A percentile compares a stretch with the other conserved stretches of the same genome.
These are phyloP conservation scores for Celastrina argiolus DNA, from an alignment of 2,888 invertebrate species.

Conservation along the genomic window DNA sequence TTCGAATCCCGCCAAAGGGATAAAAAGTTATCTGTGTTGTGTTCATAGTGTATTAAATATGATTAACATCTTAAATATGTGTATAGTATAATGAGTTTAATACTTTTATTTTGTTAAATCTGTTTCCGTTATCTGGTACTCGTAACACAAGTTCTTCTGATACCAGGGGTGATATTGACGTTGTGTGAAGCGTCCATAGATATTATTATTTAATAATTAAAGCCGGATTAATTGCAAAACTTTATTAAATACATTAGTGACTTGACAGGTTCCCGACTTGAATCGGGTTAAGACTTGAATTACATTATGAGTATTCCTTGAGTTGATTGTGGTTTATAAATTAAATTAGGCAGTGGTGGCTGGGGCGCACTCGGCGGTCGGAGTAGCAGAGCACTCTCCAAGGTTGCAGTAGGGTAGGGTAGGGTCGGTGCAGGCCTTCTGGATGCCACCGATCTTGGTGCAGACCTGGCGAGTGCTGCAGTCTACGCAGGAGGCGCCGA, in stretches of 20 bases:
- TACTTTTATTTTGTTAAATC: too few species aligned
- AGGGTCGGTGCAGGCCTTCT: constrained; percentile 58
- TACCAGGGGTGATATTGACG: too few species aligned
- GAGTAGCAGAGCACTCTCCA: constrained; percentile 68
- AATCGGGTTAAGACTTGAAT: neutral
- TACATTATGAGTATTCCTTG: constrained; percentile 2
- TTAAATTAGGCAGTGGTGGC: constrained; percentile 30
- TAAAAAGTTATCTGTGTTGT: too few species aligned
- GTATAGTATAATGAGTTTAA: too few species aligned
- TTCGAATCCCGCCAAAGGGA: too few species aligned
- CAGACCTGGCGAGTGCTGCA: constrained; percentile 60
- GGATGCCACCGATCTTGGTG: constrained; percentile 60
- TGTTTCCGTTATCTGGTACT: too few species aligned
- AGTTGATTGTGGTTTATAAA: neutral
- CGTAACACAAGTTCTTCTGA: too few species aligned
- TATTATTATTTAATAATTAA: neutral
- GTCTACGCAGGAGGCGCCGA: constrained; percentile 55
- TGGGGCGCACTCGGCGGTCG: constrained; percentile 54
- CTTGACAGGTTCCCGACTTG: neutral
- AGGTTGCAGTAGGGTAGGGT: constrained; percentile 63
- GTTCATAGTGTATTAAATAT: too few species aligned
- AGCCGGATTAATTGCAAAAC: neutral
- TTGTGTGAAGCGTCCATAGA: too few species aligned
- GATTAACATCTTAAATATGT: too few species aligned
- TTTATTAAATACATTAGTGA: neutral